These are phyloP conservation scores for Ophion costatus DNA, from an alignment of 2,888 invertebrate genomes.

Conservation along the genomic window DNA sequence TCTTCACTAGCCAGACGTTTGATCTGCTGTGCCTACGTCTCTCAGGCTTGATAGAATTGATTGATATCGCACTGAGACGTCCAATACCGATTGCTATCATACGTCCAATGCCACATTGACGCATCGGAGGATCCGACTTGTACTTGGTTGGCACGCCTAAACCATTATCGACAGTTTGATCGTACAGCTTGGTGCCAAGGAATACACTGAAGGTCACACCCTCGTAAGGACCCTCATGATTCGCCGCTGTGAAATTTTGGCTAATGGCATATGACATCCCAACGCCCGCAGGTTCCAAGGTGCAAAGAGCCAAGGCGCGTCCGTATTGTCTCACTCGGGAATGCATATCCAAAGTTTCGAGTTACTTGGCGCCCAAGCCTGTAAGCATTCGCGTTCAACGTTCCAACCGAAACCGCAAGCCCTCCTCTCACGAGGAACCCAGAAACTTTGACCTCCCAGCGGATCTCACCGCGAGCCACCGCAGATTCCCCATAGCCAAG, in stretches of 20 bases:
- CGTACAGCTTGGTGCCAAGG: neutral
- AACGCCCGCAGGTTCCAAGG: slow-evolving; percentile 28
- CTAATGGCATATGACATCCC: slow-evolving; percentile 76
- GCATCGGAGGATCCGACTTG: neutral
- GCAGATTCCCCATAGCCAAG: slow-evolving; percentile 55
- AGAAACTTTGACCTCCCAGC: slow-evolving; percentile 36
- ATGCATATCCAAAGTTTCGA: slow-evolving; percentile 76
- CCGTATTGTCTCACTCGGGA: slow-evolving; percentile 78
- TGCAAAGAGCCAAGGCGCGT: slow-evolving; percentile 39
- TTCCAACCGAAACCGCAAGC: slow-evolving; percentile 65
- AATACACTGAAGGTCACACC: slow-evolving; percentile 1
- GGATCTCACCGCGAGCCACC: slow-evolving; percentile 54
- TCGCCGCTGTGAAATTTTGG: slow-evolving; percentile 38
- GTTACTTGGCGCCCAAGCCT: slow-evolving; percentile 81
- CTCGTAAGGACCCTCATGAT: slow-evolving; percentile 9
- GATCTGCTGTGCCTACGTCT: neutral
- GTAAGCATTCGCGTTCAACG: slow-evolving; percentile 73
- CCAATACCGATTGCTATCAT: neutral
- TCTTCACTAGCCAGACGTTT: neutral
- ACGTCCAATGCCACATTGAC: neutral
- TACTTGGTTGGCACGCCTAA: no score
- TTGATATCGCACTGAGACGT: neutral
- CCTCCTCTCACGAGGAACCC: slow-evolving; percentile 36
- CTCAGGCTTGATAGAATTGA: neutral
- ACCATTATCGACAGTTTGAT: neutral